These are phyloP conservation scores for Euphonia xanthogaster DNA, from an alignment of 2,797 vertebrate species.

Conservation along the genomic window DNA sequence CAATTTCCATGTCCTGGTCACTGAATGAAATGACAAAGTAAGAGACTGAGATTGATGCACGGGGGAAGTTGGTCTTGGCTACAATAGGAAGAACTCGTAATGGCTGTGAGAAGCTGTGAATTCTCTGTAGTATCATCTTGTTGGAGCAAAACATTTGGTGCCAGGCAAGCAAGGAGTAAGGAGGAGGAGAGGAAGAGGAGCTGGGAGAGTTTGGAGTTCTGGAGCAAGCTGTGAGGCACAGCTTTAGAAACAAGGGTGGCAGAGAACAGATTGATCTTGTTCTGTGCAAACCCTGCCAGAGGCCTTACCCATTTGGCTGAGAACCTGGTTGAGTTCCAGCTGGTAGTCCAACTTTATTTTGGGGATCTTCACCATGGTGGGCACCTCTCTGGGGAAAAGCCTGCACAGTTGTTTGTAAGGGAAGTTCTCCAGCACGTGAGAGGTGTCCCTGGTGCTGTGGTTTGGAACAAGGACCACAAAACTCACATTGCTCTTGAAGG, in stretches of 20 bases:
- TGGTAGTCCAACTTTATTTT: constrained; percentile 87
- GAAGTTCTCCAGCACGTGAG: constrained; percentile 79
- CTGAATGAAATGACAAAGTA: neutral
- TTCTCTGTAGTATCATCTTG: neutral
- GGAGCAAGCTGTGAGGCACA: constrained; percentile 63
- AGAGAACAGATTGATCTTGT: neutral
- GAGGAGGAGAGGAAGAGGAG: constrained; percentile 25
- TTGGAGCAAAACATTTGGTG: constrained; percentile 53
- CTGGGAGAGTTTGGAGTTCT: constrained; percentile 12
- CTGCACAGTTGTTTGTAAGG: constrained; percentile 79
- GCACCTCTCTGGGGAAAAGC: constrained; percentile 79
- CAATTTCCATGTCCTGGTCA: neutral
- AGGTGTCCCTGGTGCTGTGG: constrained; percentile 76
- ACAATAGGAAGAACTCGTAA: neutral
- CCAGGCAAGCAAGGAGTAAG: constrained; percentile 46
- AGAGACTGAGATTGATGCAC: neutral
- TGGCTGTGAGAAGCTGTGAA: neutral
- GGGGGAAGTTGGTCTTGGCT: neutral
- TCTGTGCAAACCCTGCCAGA: neutral
- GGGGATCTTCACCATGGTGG: constrained; percentile 87
- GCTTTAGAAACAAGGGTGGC: constrained; percentile 47
- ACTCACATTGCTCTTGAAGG: constrained; percentile 87
- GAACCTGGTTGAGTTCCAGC: constrained; percentile 82
- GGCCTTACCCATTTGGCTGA: constrained; percentile 87
- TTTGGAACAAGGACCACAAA: constrained; percentile 87